Evolutionary conservation across 2,113 vertebrate species (phyloP).

Genomic region (Callorhinus ursinus): DNA sequence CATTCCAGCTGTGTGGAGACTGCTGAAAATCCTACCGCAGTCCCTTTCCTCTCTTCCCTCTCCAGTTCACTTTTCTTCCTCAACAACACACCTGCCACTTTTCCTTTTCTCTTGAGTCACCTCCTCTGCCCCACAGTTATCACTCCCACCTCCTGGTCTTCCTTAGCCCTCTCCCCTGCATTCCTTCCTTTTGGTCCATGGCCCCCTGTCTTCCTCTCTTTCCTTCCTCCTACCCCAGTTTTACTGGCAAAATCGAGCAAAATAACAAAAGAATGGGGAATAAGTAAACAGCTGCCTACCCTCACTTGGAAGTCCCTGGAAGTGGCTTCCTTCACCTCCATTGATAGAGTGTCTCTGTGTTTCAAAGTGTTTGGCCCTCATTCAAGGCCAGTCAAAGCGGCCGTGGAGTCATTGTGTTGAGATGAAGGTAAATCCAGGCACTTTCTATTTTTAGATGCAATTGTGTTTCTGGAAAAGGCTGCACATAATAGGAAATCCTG

Average conservation of each 20-base stretch:
- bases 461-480: conserved; percentile 75
- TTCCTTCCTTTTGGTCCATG: not conserved
- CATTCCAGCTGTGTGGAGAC: not conserved
- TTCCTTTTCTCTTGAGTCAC: not conserved
- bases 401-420: conserved; percentile 29
- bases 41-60: not conserved
- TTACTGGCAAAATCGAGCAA: conserved; percentile 52
- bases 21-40: not conserved
- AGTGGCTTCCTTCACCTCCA: conserved; percentile 17
- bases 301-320: not conserved
- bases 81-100: not conserved
- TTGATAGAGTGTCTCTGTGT: not conserved
- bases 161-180: not conserved
- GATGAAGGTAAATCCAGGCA: conserved; percentile 60
- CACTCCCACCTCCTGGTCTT: not conserved
- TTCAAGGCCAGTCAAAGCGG: conserved; percentile 59
- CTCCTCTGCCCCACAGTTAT: not conserved
- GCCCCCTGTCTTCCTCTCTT: conserved; percentile 22
- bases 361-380: conserved; percentile 30
- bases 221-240: conserved; percentile 51
- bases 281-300: conserved; percentile 57
- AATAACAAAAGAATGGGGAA: conserved; percentile 42
- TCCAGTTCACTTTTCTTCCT: not conserved
- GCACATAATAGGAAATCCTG: conserved; percentile 74
- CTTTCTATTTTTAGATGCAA: conserved; percentile 64